Evolutionary conservation across 2,113 vertebrate species (phyloP), one percentile per base, ranked within the genome.

Genomic region (Nansenia antarctica): DNA sequence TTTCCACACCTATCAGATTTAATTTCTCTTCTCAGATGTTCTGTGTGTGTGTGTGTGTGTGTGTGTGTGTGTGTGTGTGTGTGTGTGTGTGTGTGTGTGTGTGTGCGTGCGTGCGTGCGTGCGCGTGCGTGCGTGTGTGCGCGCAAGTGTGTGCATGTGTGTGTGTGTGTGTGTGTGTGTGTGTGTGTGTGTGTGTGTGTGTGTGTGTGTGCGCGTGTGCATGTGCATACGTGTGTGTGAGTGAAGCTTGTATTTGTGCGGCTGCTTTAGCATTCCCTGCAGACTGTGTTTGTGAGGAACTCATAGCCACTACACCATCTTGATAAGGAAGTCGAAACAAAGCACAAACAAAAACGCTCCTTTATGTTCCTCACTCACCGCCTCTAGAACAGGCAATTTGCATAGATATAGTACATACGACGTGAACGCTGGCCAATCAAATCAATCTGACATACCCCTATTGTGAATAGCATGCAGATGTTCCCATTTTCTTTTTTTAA

Each of bases 391-490:
- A 60, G 54, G n/a, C 79, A 39, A 79, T 61, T 77, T 70, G 67
- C 73, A 81, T 67, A 72, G 45, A 82, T 63, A 67, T 31, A 65
- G 53, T 45, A 5, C 26, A 70, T 78, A 62, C 74, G 77, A 74
- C 47, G 76, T 42, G 55, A 62, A 55, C 65, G 61, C 75, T 77
- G 49, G 45, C 49, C 64, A 69, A 58, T 63, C 67, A 73, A 83
- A 84, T 86, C 77, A 74, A 78, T 84, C 55, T 76, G 67, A 76
- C 45, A 37, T 55, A 35, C 42, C 55, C 34, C 29, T n/a, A 39
- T 58, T 5, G 60, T 80, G 75, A 85, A 80, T 68, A 58, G 63
- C 30, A n/a, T 85, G 79, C 80, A 82, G 75, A 85, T 82, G 82
- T 86, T 86, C 80, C 67, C 42, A 31, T 75, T 72, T 70, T 57